phyloP scores from a whole-genome alignment of 2,113 vertebrate species.

The Corythornis cristatus region DNA sequence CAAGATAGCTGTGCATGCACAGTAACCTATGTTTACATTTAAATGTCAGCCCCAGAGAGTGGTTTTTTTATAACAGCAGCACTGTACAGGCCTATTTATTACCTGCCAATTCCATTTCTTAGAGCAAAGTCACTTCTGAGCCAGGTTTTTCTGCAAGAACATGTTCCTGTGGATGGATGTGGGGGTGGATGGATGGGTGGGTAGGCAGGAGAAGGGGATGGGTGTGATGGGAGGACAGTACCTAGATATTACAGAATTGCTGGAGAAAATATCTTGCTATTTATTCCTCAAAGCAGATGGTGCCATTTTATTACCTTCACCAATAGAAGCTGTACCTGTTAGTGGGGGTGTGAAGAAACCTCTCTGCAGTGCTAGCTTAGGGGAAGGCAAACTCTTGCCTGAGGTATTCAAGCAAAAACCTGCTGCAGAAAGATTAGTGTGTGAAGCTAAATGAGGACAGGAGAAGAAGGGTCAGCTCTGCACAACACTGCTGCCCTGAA shows the following conservation, averaged over 20 bases:
- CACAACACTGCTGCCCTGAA: background rate
- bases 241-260: background rate
- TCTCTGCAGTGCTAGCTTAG: background rate
- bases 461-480: background rate
- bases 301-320: slow-evolving; percentile 13
- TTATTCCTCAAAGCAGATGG: slow-evolving; percentile 37
- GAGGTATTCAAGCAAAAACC: background rate
- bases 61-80: slow-evolving; percentile 32
- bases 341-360: slow-evolving; percentile 1
- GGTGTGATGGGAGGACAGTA: slow-evolving; percentile 25
- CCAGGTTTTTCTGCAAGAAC: slow-evolving; percentile 9
- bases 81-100: slow-evolving; percentile 28
- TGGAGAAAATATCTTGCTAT: slow-evolving; percentile 20
- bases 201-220: background rate
- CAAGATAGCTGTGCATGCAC: background rate
- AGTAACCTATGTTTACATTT: slow-evolving; percentile 14
- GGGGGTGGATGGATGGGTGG: background rate
- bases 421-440: background rate
- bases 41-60: slow-evolving; percentile 18
- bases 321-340: background rate
- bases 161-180: background rate
- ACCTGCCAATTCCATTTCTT: slow-evolving; percentile 47
- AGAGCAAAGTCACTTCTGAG: background rate
- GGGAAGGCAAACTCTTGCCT: background rate
- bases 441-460: background rate